A percentile compares a stretch with the other conserved stretches of the same genome.
Conservation (phyloP, 2,797 vertebrate species). For the Orestias chungarensis region DNA sequence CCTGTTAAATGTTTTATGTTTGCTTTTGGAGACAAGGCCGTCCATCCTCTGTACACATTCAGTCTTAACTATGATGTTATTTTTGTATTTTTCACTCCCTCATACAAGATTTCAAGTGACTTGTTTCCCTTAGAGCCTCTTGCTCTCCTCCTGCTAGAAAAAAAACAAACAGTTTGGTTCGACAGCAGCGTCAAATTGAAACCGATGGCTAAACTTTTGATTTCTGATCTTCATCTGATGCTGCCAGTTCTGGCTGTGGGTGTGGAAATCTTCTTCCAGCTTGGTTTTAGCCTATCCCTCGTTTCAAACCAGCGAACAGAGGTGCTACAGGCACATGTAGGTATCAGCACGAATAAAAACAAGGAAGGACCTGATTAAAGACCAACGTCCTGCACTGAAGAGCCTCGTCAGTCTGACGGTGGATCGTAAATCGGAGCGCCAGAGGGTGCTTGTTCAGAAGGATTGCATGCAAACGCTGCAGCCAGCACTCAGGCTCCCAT, state of each 20-base stretch:
- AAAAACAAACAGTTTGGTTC: background rate
- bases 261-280: conserved; percentile 32
- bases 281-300: conserved; percentile 24
- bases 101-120: conserved; percentile 25
- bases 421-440: conserved; percentile 34
- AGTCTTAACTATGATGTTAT: background rate
- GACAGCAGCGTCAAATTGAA: conserved; percentile 11
- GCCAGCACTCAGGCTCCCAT: conserved; percentile 27
- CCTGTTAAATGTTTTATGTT: conserved; percentile 58
- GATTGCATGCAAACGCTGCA: conserved; percentile 25
- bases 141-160: conserved; percentile 19
- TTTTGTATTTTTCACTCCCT: background rate
- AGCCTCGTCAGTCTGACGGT: conserved; percentile 37
- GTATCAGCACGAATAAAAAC: conserved; percentile 46
- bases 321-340: conserved; percentile 71
- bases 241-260: conserved; percentile 20
- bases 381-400: conserved; percentile 48
- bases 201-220: conserved; percentile 20
- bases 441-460: conserved; percentile 24
- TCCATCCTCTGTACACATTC: conserved; percentile 14
- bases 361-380: conserved; percentile 63
- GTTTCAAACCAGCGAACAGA: conserved; percentile 36
- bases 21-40: conserved; percentile 23
- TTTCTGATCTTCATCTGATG: conserved; percentile 14
- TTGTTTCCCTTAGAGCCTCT: conserved; percentile 14